These are phyloP conservation scores for Puntigrus tetrazona DNA, from an alignment of 2,113 vertebrate genomes.

Conservation along the genomic window DNA sequence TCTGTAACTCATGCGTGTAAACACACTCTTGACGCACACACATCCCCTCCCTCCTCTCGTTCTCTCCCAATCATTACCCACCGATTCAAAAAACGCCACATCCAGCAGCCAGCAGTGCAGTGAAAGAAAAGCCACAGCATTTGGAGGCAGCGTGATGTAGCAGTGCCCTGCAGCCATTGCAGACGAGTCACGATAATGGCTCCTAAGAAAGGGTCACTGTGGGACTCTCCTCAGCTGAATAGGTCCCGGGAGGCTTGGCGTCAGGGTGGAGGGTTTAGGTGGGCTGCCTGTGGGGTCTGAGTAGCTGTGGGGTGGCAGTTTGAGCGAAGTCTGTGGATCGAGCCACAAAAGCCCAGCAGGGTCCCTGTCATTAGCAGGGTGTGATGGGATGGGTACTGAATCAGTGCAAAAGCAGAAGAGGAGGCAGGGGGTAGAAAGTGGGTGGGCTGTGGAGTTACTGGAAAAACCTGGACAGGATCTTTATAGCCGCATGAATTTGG, in stretches of 20 bases:
- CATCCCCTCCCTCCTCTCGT: slow-evolving; percentile 22
- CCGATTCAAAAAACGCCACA: slow-evolving; percentile 43
- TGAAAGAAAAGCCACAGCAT: slow-evolving; percentile 48
- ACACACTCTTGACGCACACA: neutral
- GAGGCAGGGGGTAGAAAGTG: slow-evolving; percentile 5
- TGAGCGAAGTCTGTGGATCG: slow-evolving; percentile 47
- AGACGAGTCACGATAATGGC: slow-evolving; percentile 53
- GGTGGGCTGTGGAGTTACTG: slow-evolving; percentile 26
- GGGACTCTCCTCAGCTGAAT: slow-evolving; percentile 43
- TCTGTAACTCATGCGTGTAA: slow-evolving; percentile 23
- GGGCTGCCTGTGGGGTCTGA: slow-evolving; percentile 44
- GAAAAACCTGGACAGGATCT: slow-evolving; percentile 37
- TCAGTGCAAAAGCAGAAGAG: slow-evolving; percentile 32
- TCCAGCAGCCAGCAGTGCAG: slow-evolving; percentile 42
- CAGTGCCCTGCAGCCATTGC: slow-evolving; percentile 58
- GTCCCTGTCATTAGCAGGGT: slow-evolving; percentile 60
- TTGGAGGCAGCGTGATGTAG: slow-evolving; percentile 47
- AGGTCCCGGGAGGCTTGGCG: slow-evolving; percentile 36
- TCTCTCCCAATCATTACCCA: slow-evolving; percentile 56
- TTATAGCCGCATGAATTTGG: neutral
- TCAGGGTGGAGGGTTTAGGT: slow-evolving; percentile 51
- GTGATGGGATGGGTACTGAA: slow-evolving; percentile 49
- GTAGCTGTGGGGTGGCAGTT: slow-evolving; percentile 49
- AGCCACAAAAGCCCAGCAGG: slow-evolving; percentile 62
- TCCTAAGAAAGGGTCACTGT: slow-evolving; percentile 49